A percentile compares a stretch with the other conserved stretches of the same genome.
Conservation (phyloP, 2,888 invertebrate genomes). For the Erebia ligea region DNA sequence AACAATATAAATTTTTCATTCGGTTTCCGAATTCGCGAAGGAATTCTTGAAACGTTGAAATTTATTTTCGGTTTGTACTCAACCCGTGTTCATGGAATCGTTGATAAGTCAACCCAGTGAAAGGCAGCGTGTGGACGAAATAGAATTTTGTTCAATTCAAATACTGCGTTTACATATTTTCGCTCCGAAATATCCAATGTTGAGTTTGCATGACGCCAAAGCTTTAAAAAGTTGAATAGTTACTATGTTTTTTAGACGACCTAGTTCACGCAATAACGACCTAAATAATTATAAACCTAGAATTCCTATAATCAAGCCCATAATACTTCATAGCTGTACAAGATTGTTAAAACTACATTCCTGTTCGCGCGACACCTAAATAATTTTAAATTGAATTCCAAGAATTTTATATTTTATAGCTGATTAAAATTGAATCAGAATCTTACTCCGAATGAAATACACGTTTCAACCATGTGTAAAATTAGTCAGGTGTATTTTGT, state of each 20-base stretch:
- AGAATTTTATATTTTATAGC: too few relatives aligned
- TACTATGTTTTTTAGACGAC: background rate
- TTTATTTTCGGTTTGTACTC: conserved; percentile 18
- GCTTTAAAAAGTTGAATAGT: background rate
- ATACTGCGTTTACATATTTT: background rate
- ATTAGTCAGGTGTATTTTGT: too few relatives aligned
- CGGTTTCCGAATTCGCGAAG: conserved; percentile 2
- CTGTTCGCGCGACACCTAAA: too few relatives aligned
- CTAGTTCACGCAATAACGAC: too few relatives aligned
- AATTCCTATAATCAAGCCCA: too few relatives aligned
- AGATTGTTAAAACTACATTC: too few relatives aligned
- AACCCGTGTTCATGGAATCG: conserved; percentile 15
- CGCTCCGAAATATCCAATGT: conserved; percentile 1
- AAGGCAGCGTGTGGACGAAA: conserved; percentile 16
- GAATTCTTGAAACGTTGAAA: conserved; percentile 8
- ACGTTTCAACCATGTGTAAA: too few relatives aligned
- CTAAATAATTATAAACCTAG: too few relatives aligned
- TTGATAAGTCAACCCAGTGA: conserved; percentile 24
- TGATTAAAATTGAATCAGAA: too few relatives aligned
- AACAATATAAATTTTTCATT: conserved; percentile 1
- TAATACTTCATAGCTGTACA: too few relatives aligned
- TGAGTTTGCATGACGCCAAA: background rate
- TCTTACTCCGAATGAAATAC: too few relatives aligned
- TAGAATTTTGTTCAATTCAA: conserved; percentile 7
- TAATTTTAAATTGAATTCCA: too few relatives aligned